These are phyloP conservation scores for Synergus laeviventris DNA, from an alignment of 2,888 invertebrate genomes.

Conservation along the genomic window DNA sequence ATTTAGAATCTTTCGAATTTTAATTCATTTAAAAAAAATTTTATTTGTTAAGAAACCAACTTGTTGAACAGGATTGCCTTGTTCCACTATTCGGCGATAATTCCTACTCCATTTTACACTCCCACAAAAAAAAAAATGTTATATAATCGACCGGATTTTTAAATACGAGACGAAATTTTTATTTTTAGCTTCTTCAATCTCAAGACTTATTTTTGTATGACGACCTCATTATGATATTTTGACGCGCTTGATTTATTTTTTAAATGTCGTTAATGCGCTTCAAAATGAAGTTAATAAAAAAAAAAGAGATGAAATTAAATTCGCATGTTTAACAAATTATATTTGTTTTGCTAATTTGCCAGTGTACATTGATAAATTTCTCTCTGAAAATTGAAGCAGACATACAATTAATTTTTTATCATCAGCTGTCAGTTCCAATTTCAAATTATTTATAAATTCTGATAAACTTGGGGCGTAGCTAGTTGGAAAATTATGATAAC, in stretches of 20 bases:
- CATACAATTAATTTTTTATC: background rate
- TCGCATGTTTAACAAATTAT: background rate
- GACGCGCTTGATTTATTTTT: background rate
- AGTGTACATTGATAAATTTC: background rate
- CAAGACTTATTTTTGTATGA: background rate
- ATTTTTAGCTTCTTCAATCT: background rate
- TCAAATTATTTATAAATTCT: background rate
- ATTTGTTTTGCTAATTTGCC: background rate
- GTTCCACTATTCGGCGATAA: background rate
- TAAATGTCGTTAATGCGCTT: background rate
- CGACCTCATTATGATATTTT: background rate
- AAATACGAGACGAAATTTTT: background rate
- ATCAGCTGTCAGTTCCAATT: background rate
- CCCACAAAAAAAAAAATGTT: background rate
- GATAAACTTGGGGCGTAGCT: background rate
- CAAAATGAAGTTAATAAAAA: background rate
- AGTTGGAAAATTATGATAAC: background rate
- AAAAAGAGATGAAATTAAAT: background rate
- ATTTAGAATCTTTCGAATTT: too few relatives aligned
- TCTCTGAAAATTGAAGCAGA: background rate
- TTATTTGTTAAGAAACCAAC: too few relatives aligned
- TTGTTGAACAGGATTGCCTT: background rate
- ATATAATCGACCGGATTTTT: background rate
- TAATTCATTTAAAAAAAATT: too few relatives aligned
- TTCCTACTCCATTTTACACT: background rate